Conservation (phyloP, 2,888 invertebrate genomes). For the Epiblema foenella region DNA sequence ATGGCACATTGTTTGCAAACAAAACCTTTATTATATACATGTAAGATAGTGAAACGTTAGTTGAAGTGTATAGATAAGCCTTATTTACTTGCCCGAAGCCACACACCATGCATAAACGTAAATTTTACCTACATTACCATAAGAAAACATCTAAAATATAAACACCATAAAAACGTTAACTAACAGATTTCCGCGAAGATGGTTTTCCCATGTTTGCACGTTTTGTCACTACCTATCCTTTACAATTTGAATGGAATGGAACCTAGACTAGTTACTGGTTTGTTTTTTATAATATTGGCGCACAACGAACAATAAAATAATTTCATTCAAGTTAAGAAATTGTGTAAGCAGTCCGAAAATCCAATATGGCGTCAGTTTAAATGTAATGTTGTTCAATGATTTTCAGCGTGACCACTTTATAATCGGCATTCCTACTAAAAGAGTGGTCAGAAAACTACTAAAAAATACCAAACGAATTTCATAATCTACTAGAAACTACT, state of each 20-base stretch:
- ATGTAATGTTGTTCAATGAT: too few relatives aligned
- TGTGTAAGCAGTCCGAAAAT: conserved; percentile 1
- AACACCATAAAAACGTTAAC: conserved; percentile 51
- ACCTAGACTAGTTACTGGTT: not conserved
- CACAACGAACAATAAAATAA: not conserved
- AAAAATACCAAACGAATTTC: too few relatives aligned
- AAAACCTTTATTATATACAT: not conserved
- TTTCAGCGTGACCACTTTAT: too few relatives aligned
- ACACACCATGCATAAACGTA: conserved; percentile 45
- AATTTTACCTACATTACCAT: conserved; percentile 53
- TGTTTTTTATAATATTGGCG: not conserved
- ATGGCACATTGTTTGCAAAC: conserved; percentile 13
- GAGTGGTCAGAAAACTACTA: too few relatives aligned
- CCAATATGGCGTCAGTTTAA: not conserved
- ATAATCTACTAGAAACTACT: too few relatives aligned
- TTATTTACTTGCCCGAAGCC: conserved; percentile 42
- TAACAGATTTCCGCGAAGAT: conserved; percentile 61
- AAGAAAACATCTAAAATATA: conserved; percentile 41
- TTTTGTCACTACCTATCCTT: not conserved
- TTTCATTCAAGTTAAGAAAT: not conserved
- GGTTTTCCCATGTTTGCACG: conserved; percentile 63
- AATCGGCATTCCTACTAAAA: too few relatives aligned
- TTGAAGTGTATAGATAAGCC: not conserved
- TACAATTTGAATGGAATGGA: conserved; percentile 3
- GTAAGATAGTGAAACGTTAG: conserved; percentile 4